phyloP scores from a whole-genome alignment of 2,888 invertebrate genomes.

The Ctenicera cuprea region DNA sequence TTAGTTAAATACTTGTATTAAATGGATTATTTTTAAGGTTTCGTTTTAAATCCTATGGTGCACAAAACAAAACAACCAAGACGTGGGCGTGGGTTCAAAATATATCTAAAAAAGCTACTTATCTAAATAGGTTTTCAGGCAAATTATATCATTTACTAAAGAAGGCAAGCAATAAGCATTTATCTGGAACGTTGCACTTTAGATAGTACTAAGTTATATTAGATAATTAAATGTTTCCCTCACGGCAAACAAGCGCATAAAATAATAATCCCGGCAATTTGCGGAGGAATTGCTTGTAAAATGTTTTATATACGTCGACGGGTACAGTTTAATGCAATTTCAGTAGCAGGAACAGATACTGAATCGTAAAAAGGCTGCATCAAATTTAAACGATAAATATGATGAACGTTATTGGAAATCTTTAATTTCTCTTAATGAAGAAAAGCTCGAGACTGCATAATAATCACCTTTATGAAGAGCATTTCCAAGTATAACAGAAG shows the following conservation, averaged over 20 bases:
- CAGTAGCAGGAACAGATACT: background rate
- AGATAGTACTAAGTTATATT: background rate
- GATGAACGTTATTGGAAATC: background rate
- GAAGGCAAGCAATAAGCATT: background rate
- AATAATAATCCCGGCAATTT: conserved; percentile 27
- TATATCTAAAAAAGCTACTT: background rate
- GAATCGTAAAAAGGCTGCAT: background rate
- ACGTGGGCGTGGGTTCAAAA: no score
- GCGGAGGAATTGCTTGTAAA: conserved; percentile 23
- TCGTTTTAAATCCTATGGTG: no score
- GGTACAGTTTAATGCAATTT: conserved; percentile 1
- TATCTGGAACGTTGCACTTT: conserved; percentile 28
- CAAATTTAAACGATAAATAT: background rate
- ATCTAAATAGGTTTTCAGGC: background rate
- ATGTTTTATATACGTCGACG: conserved; percentile 18
- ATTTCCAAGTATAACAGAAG: no score
- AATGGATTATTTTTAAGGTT: no score
- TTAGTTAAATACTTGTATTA: no score
- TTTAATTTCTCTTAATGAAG: background rate
- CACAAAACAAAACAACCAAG: no score
- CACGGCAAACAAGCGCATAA: conserved; percentile 16
- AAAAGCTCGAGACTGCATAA: background rate
- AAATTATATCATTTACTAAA: background rate
- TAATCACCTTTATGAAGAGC: no score
- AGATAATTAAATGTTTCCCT: conserved; percentile 31